Evolutionary conservation across 2,888 invertebrate genomes (phyloP), one percentile per base, ranked within the genome.

Genomic region (Odontocerum albicorne): DNA sequence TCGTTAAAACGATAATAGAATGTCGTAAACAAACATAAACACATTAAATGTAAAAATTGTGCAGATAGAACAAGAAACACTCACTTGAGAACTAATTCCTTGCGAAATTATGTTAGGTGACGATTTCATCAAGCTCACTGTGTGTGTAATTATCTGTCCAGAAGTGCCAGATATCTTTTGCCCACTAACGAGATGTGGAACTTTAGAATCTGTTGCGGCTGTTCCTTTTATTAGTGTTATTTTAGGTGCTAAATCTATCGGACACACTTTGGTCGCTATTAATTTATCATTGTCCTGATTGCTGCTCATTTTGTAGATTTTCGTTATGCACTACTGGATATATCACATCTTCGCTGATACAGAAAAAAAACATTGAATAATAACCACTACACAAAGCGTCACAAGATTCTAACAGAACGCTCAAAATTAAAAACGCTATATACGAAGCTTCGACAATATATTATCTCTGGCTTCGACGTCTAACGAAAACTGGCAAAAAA

Each of bases 221-320:
- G 71, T 77, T 65, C 69, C 73, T 65, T 77, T 77, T 31, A 77
- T 77, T 49, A 77, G 77, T 63, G 77, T 76, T 54, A 77, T 77
- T 68, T 77, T 77, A 68, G 75, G 76, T 62, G 77, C 77, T 69
- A 77, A 74, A 72, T 77, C 77, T 64, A 77, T 77, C 61, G 77
- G 77, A 71, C 79, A 79, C 70, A 77, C 77, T 72, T 83, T 83
- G 62, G 74, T 74, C 64, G 74, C 67, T 62, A 80, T 75, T 60
- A 73, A 67, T 64, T 82, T 78, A 64, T 82, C 80, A 64, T 82
- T 82, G 64, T 77, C 77, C 65, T 74, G 68, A 70, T 75, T 76
- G 63, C 67, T 71, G 65, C 72, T 77, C 77, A 77, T 77, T 67
- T 64, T 72, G 33, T 17, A 17, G 10, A 15, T 33, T 21, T 43